These are phyloP conservation scores for Formica selysi DNA, from an alignment of 1,140 invertebrate genomes.

Conservation along the genomic window DNA sequence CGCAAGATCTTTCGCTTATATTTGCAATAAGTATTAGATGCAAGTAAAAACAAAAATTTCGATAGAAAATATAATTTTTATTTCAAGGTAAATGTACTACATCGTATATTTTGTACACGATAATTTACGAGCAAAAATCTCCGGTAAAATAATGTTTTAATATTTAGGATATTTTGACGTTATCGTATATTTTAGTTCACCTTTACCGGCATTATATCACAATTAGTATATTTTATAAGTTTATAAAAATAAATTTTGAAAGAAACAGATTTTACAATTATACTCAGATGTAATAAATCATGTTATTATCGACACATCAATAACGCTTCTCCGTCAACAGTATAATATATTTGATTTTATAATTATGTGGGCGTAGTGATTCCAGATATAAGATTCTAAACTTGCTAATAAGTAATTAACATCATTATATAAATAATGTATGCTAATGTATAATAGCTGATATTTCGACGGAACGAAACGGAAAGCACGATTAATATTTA, in stretches of 20 bases:
- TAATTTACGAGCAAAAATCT: too few relatives aligned
- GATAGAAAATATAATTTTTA: too few relatives aligned
- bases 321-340: background rate
- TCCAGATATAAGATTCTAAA: constrained; percentile 1
- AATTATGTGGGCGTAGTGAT: background rate
- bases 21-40: too few relatives aligned
- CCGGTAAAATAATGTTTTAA: too few relatives aligned
- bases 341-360: background rate
- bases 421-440: constrained; percentile 16
- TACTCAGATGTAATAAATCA: background rate
- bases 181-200: too few relatives aligned
- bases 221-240: background rate
- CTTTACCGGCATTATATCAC: background rate
- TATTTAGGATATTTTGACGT: too few relatives aligned
- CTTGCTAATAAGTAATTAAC: constrained; percentile 44
- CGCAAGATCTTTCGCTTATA: too few relatives aligned
- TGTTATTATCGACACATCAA: background rate
- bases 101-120: too few relatives aligned
- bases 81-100: too few relatives aligned
- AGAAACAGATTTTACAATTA: background rate
- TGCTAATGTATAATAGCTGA: background rate
- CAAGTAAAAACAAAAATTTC: too few relatives aligned
- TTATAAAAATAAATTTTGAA: background rate
- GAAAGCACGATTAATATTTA: constrained; percentile 80
- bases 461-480: constrained; percentile 59